phyloP scores from a whole-genome alignment of 2,797 vertebrate species.

The Rhinoraja longicauda region DNA sequence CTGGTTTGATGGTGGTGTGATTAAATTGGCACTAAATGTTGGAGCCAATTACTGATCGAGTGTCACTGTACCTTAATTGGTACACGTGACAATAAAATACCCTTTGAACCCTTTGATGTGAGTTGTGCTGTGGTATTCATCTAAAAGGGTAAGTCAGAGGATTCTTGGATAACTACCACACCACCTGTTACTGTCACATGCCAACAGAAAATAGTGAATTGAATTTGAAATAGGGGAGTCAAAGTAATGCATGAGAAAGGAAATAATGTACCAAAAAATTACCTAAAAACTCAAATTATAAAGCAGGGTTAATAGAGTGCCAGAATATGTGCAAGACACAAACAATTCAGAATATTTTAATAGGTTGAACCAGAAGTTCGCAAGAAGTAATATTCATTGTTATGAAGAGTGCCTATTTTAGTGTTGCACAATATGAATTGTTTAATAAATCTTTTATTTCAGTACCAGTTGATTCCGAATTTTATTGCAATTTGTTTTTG shows the following conservation, averaged over 20 bases:
- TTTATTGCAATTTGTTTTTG: neutral
- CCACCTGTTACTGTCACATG: neutral
- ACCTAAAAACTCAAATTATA: neutral
- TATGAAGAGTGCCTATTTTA: slow-evolving; percentile 2
- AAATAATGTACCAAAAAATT: neutral
- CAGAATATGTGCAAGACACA: neutral
- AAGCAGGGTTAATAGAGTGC: neutral
- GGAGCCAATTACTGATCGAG: neutral
- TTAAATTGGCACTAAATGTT: neutral
- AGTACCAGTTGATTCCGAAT: neutral
- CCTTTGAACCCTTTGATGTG: neutral
- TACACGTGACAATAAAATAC: no score
- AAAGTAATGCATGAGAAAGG: neutral
- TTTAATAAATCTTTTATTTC: neutral
- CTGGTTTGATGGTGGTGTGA: neutral
- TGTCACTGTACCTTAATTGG: no score
- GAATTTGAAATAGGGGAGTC: neutral
- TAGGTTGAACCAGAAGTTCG: neutral
- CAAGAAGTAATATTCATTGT: neutral
- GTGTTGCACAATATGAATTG: neutral
- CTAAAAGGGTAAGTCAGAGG: neutral
- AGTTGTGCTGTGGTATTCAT: neutral
- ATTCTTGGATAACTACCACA: neutral
- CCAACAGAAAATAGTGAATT: neutral
- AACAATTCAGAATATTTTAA: neutral